phyloP scores from a whole-genome alignment of 2,113 vertebrate genomes.

The Kryptolebias marmoratus region DNA sequence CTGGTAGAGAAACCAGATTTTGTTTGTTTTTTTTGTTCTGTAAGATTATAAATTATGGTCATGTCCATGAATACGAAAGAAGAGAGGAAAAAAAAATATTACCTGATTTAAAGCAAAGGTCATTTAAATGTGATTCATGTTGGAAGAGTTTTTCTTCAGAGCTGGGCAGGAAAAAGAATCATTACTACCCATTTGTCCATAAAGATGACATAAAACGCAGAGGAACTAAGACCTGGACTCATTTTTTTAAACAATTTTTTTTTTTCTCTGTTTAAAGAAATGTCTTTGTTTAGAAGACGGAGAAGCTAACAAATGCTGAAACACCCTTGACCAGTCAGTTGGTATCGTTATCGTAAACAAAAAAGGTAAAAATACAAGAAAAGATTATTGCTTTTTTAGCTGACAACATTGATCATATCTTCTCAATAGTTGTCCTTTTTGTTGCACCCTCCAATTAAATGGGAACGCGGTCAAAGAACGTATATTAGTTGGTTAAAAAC shows the following conservation, averaged over 20 bases:
- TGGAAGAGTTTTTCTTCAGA: no score
- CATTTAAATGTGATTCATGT: not conserved
- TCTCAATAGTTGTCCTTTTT: not conserved
- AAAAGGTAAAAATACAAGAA: no score
- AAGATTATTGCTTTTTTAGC: not conserved
- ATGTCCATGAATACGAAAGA: not conserved
- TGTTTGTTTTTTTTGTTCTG: constrained; percentile 8
- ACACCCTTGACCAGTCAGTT: no score
- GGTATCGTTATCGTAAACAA: no score
- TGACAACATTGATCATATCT: not conserved
- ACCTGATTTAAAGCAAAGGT: not conserved
- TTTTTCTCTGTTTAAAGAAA: no score
- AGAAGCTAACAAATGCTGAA: no score
- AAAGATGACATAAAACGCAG: no score
- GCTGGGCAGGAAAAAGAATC: not conserved
- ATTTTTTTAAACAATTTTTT: no score
- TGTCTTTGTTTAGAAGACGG: no score
- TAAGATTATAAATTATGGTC: not conserved
- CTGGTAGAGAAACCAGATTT: constrained; percentile 7
- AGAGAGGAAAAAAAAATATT: not conserved
- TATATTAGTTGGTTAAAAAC: not conserved
- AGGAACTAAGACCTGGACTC: no score
- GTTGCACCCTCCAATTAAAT: not conserved
- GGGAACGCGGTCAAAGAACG: not conserved
- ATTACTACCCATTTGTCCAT: not conserved